Conservation (phyloP, 2,888 invertebrate genomes). For the Shargacucullia verbasci region DNA sequence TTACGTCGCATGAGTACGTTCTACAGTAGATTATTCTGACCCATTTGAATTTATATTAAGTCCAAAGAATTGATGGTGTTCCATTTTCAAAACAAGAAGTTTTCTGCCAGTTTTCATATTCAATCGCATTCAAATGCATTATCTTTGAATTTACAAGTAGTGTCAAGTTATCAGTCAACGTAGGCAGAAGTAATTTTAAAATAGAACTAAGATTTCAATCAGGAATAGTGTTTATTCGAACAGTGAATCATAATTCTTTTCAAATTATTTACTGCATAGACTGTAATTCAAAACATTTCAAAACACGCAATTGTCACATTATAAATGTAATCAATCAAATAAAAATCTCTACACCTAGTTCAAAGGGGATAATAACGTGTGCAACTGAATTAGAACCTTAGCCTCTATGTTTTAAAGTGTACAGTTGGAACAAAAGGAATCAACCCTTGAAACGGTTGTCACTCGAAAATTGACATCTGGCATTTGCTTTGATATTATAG, state of each 20-base stretch:
- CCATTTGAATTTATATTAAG: no score
- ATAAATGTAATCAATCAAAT: slow-evolving; percentile 75
- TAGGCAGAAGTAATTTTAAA: no score
- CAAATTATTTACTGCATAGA: no score
- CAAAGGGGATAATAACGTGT: slow-evolving; percentile 33
- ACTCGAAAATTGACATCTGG: slow-evolving; percentile 80
- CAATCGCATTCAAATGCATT: no score
- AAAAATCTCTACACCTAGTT: slow-evolving; percentile 61
- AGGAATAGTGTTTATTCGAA: no score
- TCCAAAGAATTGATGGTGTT: no score
- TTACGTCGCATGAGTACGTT: slow-evolving; percentile 2
- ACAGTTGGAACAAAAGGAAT: slow-evolving; percentile 38
- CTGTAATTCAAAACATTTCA: slow-evolving; percentile 19
- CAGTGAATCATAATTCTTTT: no score
- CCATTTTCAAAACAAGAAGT: no score
- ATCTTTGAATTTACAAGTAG: no score
- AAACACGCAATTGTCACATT: slow-evolving; percentile 77
- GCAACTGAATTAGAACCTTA: slow-evolving; percentile 50
- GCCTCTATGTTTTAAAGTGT: slow-evolving; percentile 25
- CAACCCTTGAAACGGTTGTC: slow-evolving; percentile 72
- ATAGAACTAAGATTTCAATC: no score
- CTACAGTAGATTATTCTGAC: not conserved
- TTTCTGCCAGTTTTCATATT: no score
- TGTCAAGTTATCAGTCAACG: no score
- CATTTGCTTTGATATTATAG: slow-evolving; percentile 81